Conservation (phyloP, 92 coral and sea anemone species). For the Galaxea fascicularis region DNA sequence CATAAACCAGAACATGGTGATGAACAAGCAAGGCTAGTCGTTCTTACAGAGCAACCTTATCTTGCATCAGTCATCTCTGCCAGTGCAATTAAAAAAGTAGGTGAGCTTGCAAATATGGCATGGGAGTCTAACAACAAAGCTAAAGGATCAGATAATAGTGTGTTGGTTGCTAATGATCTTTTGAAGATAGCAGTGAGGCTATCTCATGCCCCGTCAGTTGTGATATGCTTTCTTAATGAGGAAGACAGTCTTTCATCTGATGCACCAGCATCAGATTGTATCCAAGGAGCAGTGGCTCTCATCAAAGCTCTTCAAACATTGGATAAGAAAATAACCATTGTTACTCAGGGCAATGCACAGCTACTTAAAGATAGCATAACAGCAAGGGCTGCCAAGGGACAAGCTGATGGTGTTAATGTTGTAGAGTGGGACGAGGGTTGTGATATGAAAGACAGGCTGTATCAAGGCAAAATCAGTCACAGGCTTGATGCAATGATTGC, state of each 20-base stretch:
- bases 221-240: slow-evolving; percentile 69
- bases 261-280: slow-evolving; percentile 52
- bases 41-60: slow-evolving; percentile 70
- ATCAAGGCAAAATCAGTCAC: slow-evolving; percentile 11
- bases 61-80: slow-evolving; percentile 80
- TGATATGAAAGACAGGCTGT: slow-evolving; percentile 7
- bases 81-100: slow-evolving; percentile 59
- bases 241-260: slow-evolving; percentile 6
- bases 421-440: background rate
- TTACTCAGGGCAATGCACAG: slow-evolving; percentile 44
- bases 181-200: slow-evolving; percentile 74
- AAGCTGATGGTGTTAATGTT: background rate
- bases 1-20: slow-evolving; percentile 78
- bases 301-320: slow-evolving; percentile 84
- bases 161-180: slow-evolving; percentile 51
- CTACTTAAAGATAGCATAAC: slow-evolving; percentile 7
- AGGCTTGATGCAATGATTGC: slow-evolving; percentile 35
- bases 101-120: slow-evolving; percentile 54
- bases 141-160: slow-evolving; percentile 50
- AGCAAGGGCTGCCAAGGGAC: background rate
- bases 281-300: slow-evolving; percentile 74
- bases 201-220: slow-evolving; percentile 78
- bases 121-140: slow-evolving; percentile 46
- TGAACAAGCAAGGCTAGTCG: slow-evolving; percentile 71
- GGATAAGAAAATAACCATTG: slow-evolving; percentile 73